Evolutionary conservation across 2,888 invertebrate species (phyloP).

Genomic region (Cheilosia variabilis): DNA sequence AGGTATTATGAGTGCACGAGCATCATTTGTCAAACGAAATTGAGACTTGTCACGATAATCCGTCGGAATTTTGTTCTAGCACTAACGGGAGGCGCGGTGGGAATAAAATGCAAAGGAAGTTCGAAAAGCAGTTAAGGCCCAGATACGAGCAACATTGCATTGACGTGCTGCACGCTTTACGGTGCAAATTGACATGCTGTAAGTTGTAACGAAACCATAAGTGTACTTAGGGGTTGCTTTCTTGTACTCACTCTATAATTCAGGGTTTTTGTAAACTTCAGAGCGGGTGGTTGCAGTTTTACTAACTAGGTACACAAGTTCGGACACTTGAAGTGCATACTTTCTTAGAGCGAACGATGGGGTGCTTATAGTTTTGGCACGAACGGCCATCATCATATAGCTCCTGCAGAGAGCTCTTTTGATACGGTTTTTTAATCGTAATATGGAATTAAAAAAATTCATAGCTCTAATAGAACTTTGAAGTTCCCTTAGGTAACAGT

Average conservation of each 20-base stretch:
- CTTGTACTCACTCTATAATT: not conserved
- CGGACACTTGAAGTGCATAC: too few species aligned
- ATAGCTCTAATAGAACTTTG: too few species aligned
- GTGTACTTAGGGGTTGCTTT: not conserved
- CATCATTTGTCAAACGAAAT: conserved; percentile 65
- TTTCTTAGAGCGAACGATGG: too few species aligned
- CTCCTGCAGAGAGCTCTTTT: too few species aligned
- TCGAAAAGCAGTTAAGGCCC: conserved; percentile 28
- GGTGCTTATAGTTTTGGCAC: too few species aligned
- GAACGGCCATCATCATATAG: too few species aligned
- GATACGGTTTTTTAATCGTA: too few species aligned
- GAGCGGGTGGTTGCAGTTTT: not conserved
- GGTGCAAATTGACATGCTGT: conserved; percentile 52
- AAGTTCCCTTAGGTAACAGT: too few species aligned
- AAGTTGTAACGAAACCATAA: not conserved
- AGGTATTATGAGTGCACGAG: not conserved
- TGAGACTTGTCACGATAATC: conserved; percentile 69
- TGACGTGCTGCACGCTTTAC: conserved; percentile 56
- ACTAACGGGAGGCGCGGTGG: not conserved
- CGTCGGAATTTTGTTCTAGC: conserved; percentile 27
- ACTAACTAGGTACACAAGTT: too few species aligned
- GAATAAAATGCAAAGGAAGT: conserved; percentile 7
- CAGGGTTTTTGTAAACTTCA: not conserved
- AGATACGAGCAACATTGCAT: conserved; percentile 42
- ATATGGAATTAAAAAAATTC: too few species aligned